phyloP scores from a whole-genome alignment of 1,140 invertebrate genomes.

The Psilanteris sp. region DNA sequence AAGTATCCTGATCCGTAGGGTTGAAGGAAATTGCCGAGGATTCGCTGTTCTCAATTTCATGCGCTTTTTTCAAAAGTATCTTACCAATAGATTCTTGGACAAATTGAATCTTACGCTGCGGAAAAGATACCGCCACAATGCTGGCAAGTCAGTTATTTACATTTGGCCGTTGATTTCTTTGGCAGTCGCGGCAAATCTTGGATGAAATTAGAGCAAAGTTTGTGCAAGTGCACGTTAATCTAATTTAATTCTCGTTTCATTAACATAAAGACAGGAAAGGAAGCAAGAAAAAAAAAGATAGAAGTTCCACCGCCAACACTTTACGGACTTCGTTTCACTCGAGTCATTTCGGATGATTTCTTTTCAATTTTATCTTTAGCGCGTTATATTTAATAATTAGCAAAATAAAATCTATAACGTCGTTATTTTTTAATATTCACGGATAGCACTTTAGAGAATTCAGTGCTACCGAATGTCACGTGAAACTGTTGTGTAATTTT shows the following conservation, averaged over 20 bases:
- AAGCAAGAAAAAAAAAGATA: no score
- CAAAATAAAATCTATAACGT: no score
- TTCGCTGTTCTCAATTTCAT: slow-evolving; percentile 43
- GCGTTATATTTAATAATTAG: no score
- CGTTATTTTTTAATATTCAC: no score
- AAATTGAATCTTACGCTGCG: slow-evolving; percentile 29
- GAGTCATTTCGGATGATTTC: no score
- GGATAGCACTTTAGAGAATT: no score
- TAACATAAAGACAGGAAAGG: no score
- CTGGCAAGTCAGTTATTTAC: slow-evolving; percentile 12
- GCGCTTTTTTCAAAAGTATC: slow-evolving; percentile 13
- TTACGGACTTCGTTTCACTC: no score
- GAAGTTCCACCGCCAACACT: no score
- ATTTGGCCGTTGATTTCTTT: background rate
- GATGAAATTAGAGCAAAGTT: background rate
- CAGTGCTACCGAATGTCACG: no score
- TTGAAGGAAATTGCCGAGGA: slow-evolving; percentile 42
- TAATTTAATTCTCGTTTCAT: slow-evolving; percentile 1
- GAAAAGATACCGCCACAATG: slow-evolving; percentile 3
- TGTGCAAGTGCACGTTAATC: background rate
- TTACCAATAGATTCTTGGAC: slow-evolving; percentile 15
- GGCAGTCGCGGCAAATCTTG: background rate
- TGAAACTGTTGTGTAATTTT: no score
- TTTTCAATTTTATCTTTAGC: no score
- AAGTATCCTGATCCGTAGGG: slow-evolving; percentile 56